Base-by-base conservation (phyloP, 2,888 invertebrate species). In the Metalampra italica region DNA sequence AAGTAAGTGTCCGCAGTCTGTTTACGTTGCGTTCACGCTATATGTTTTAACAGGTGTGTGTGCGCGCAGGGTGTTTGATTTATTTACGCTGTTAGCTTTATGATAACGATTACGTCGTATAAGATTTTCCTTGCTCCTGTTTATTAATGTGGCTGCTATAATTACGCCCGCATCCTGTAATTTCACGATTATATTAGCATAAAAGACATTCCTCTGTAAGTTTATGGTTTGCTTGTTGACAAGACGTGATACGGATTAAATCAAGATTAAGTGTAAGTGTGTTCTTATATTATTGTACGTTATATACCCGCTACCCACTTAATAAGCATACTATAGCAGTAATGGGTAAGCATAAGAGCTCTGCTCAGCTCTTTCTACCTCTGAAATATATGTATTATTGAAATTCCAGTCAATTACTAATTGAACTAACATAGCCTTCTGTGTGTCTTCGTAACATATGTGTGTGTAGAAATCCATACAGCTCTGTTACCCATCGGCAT, bases 1-100 rank as follows among this genome's bases (percentile, higher is more conserved):
- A 65, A 69, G 60, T 71, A 72, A 74, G 70, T 68, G 59, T 66
- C 71, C 68, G 61, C 64, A 64, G 64, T 74, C 68, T 77, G 71
- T 71, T 73, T 73, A 71, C 66, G 68, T 67, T 66, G 41, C 66
- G 68, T 67, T 66, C 41, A 56, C 58, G 60, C 55, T 56, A 56
- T 59, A 59, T 62, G 61, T 64, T 58, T 57, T 59, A 52, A 61
- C 63, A 64, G 47, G 56, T 65, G 55, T 14, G 29, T 43, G 45
- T 45, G 49, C 41, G 44, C 38, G 46, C 40, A 40, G 29, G 39
- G 51, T 48, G 51, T 55, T 51, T 53, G 55, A 55, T 53, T 55
- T 55, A 55, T 45, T 43, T 46, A 51, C 41, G 48, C 45, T 49
- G 50, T 46, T 54, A 46, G 46, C 46, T 46, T 49, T 52, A 52